phyloP scores from a whole-genome alignment of 2,113 vertebrate species.

The Elgaria multicarinata region DNA sequence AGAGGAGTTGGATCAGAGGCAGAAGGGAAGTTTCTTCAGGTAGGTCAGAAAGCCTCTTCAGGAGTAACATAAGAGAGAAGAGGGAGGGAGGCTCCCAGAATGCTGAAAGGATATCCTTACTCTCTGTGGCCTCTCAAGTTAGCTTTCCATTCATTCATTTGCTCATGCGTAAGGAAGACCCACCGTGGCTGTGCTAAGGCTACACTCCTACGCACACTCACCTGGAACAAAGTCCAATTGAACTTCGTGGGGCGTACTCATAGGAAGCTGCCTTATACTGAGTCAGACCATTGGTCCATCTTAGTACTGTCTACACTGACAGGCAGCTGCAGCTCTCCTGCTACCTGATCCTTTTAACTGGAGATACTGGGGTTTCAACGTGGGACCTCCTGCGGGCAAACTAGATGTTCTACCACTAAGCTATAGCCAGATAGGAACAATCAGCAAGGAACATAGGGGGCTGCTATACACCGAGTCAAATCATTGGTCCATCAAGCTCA shows the following conservation, averaged over 20 bases:
- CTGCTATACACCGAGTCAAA: too few relatives aligned
- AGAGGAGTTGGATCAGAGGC: not conserved
- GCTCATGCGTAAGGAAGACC: not conserved
- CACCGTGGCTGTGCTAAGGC: not conserved
- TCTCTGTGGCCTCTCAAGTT: rapidly evolving
- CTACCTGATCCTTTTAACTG: too few relatives aligned
- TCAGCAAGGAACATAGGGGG: too few relatives aligned
- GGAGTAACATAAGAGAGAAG: not conserved
- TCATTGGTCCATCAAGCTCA: too few relatives aligned
- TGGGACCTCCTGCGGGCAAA: too few relatives aligned
- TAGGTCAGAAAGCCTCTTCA: not conserved
- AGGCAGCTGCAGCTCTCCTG: too few relatives aligned
- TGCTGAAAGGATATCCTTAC: not conserved
- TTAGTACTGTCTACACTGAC: not conserved
- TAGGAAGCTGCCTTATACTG: not conserved
- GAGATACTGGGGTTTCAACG: too few relatives aligned
- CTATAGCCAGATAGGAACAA: too few relatives aligned
- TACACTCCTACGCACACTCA: not conserved
- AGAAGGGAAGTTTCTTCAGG: not conserved
- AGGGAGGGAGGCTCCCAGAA: not conserved
- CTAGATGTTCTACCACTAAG: too few relatives aligned
- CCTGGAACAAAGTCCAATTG: not conserved
- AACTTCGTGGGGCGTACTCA: not conserved
- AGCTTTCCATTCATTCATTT: not conserved
- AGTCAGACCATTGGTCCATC: not conserved